Percentiles rank a stretch among this genome's conserved stretches.
phyloP scores from a whole-genome alignment of 2,888 invertebrate genomes.

The Eristalis pertinax region DNA sequence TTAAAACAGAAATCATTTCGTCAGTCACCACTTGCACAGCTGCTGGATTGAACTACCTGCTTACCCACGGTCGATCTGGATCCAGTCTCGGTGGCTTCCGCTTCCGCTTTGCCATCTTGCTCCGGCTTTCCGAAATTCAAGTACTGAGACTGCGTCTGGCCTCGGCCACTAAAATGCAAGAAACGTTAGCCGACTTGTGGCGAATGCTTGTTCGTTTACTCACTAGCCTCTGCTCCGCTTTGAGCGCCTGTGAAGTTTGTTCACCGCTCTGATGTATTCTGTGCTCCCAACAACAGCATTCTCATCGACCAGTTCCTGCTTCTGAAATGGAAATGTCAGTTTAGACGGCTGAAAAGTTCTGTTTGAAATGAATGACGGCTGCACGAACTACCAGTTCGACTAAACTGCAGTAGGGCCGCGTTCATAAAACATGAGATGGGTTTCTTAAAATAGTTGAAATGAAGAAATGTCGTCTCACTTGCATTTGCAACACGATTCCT shows the following conservation, averaged over 20 bases:
- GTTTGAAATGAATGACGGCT: too few species aligned
- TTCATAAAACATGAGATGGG: background rate
- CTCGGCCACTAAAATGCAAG: slow-evolving; percentile 81
- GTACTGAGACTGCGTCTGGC: slow-evolving; percentile 93
- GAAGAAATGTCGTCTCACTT: background rate
- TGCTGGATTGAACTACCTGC: slow-evolving; percentile 49
- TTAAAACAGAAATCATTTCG: slow-evolving; percentile 78
- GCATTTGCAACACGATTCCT: background rate
- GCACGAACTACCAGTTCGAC: too few species aligned
- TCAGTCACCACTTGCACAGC: background rate
- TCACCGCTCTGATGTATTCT: slow-evolving; percentile 73
- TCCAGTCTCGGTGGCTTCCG: slow-evolving; percentile 86
- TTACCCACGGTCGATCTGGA: slow-evolving; percentile 81
- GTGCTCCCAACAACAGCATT: slow-evolving; percentile 73
- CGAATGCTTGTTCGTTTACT: slow-evolving; percentile 71
- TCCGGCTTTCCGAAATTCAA: slow-evolving; percentile 86
- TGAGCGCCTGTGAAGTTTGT: slow-evolving; percentile 74
- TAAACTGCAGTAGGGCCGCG: too few species aligned
- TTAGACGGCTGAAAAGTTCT: background rate
- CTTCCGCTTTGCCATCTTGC: slow-evolving; percentile 89
- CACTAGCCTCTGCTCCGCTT: slow-evolving; percentile 80
- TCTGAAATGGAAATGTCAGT: slow-evolving; percentile 23
- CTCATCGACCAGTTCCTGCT: slow-evolving; percentile 67
- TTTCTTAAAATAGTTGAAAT: background rate
- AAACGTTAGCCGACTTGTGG: background rate